Conservation (phyloP, 2,797 vertebrate genomes). For the Phrynocephalus forsythii region DNA sequence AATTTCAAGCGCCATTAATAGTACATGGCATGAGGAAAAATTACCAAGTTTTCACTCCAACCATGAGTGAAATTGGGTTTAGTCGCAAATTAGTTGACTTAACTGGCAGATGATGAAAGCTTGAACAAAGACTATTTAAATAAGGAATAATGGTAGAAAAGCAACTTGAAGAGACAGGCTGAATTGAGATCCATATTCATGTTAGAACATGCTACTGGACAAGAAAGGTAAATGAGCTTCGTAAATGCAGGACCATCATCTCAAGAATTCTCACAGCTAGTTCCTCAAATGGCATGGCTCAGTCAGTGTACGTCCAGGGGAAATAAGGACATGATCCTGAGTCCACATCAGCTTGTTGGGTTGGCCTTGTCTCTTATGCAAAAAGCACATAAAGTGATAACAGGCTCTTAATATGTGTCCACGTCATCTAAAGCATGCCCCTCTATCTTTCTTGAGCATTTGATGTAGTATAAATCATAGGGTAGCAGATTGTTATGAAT, state of each 20-base stretch:
- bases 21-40: constrained; percentile 74
- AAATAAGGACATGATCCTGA: background rate
- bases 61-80: constrained; percentile 82
- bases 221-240: background rate
- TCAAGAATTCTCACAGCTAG: background rate
- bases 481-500: background rate
- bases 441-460: constrained; percentile 3
- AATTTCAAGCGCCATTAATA: constrained; percentile 80
- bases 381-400: background rate
- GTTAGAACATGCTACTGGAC: background rate
- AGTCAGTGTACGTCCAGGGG: background rate
- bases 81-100: constrained; percentile 82
- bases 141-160: constrained; percentile 39
- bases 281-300: background rate
- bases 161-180: constrained; percentile 12
- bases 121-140: constrained; percentile 68
- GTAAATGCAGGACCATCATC: background rate
- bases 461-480: background rate
- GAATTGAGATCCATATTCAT: constrained; percentile 14
- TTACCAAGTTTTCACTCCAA: constrained; percentile 72
- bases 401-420: background rate
- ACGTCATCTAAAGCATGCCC: background rate
- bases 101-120: constrained; percentile 74
- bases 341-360: background rate
- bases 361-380: background rate